These are phyloP conservation scores for Schizotus pectinicornis DNA, from an alignment of 2,888 invertebrate species.

Conservation along the genomic window DNA sequence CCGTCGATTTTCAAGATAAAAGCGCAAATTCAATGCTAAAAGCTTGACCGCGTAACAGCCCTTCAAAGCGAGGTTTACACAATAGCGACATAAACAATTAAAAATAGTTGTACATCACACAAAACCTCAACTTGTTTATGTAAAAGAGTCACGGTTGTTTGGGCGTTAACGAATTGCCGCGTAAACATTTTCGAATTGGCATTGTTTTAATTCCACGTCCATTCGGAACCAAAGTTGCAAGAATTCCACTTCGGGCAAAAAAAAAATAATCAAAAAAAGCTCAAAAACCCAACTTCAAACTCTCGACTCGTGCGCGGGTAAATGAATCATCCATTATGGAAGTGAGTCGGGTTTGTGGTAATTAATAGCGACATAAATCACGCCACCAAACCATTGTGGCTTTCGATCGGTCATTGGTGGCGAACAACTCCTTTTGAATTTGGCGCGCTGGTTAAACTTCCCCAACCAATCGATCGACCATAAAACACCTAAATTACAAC, in stretches of 20 bases:
- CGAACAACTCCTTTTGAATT: constrained; percentile 15
- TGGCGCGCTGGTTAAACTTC: constrained; percentile 16
- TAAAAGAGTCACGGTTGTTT: background rate
- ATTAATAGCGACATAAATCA: constrained; percentile 25
- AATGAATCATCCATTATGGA: constrained; percentile 13
- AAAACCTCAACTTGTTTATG: too few relatives aligned
- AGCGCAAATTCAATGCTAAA: too few relatives aligned
- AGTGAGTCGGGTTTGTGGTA: constrained; percentile 8
- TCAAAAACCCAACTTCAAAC: background rate
- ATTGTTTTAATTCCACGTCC: background rate
- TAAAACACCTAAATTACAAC: constrained; percentile 22
- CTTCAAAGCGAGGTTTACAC: too few relatives aligned
- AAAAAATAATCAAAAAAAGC: too few relatives aligned
- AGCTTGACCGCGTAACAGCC: too few relatives aligned
- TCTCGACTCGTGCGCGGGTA: background rate
- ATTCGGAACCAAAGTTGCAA: background rate
- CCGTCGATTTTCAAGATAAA: too few relatives aligned
- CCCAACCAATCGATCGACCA: constrained; percentile 17
- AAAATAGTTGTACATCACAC: too few relatives aligned
- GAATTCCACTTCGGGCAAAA: too few relatives aligned
- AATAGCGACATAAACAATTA: too few relatives aligned
- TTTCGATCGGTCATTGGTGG: constrained; percentile 7
- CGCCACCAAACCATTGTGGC: constrained; percentile 10
- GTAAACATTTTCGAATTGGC: background rate
- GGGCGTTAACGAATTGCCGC: background rate